Base-by-base conservation (phyloP, 2,797 vertebrate species). In the Anniella stebbinsi region DNA sequence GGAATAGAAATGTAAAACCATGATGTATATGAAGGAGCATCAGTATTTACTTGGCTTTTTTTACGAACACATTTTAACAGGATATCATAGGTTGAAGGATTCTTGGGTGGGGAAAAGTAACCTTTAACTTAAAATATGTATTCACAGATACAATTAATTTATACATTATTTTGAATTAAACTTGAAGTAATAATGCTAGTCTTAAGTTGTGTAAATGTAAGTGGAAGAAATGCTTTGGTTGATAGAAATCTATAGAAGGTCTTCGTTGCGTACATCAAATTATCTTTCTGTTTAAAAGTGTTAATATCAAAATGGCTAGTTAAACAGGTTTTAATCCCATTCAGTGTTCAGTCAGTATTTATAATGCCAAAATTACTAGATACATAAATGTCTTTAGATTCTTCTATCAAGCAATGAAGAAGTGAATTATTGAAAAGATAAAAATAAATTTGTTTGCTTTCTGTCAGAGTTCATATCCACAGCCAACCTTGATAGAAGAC, bases 401-500 rank as follows among this genome's bases (percentile, higher is more conserved):
- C 94, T 97, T 96, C 95, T 94, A 95, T 96, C 94, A 96, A 96
- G 96, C 94, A 93, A 92, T 89, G 92, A 92, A 93, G 96, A 97
- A 96, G 95, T 97, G 94, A 98, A 98, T 98, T 98, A 98, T 98
- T 98, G 97, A 98, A 98, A 97, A 98, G 97, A 98, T 98, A 97
- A 98, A 98, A 98, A 97, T 97, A 98, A 98, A 98, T 98, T 98
- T 98, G 98, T 98, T 98, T 99, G 96, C 97, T 97, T 96, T 97
- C 97, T 98, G 98, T 98, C 98, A 98, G 97, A 97, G 98, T 98
- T 98, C 97, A 98, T 98, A 98, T 98, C 97, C 97, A 97, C 96
- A 96, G 96, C 95, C 96, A 98, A 97, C 97, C 96, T 97, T 98
- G 98, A 98, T 98, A 96, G 98, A 98, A 97, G 97, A 97, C 97